These are phyloP conservation scores for Hyalella azteca DNA, from an alignment of 2,888 invertebrate genomes.

Conservation along the genomic window DNA sequence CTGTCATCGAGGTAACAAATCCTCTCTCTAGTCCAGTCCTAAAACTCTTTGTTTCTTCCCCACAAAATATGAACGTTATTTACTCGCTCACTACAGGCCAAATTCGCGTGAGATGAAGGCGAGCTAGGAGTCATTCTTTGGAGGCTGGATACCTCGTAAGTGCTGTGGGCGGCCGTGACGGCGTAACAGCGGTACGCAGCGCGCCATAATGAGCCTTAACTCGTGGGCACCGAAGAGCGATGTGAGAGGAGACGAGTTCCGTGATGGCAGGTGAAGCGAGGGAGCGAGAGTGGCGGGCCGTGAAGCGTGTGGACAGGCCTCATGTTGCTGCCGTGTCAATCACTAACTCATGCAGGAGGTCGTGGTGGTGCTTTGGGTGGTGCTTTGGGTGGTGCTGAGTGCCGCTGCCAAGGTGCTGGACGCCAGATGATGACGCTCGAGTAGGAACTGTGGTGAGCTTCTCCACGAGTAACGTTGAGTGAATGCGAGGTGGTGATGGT, in stretches of 20 bases:
- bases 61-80: constrained; percentile 4
- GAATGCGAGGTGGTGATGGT: background rate
- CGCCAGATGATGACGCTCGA: constrained; percentile 9
- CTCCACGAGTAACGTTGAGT: too few relatives aligned
- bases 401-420: background rate
- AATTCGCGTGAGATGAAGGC: background rate
- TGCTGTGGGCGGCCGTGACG: background rate
- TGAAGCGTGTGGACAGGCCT: constrained; percentile 50
- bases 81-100: background rate
- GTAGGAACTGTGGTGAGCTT: constrained; percentile 10
- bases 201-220: background rate
- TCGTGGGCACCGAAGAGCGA: background rate
- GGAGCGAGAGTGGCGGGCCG: background rate
- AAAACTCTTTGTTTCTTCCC: background rate
- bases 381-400: too few relatives aligned
- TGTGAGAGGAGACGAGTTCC: background rate
- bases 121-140: background rate
- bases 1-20: constrained; percentile 52
- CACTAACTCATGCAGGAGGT: constrained; percentile 52
- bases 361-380: background rate
- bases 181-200: background rate
- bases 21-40: background rate
- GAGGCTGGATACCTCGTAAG: constrained; percentile 10
- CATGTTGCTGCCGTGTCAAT: constrained; percentile 56
- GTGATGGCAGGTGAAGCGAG: background rate